These are phyloP conservation scores for Puntigrus tetrazona DNA, from an alignment of 2,113 vertebrate genomes.

Conservation along the genomic window DNA sequence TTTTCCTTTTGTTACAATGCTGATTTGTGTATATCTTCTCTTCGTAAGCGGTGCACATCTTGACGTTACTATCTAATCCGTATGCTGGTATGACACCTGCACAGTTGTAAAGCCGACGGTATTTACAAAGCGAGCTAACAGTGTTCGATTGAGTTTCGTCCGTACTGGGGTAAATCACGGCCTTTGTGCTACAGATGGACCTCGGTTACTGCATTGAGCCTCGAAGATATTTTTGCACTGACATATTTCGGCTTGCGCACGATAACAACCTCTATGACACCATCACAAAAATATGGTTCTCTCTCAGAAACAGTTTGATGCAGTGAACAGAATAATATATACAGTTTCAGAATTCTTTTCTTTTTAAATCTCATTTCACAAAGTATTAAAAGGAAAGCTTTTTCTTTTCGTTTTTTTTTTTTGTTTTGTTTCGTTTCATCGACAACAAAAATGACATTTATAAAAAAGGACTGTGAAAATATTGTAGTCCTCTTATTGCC, in stretches of 20 bases:
- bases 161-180: constrained; percentile 69
- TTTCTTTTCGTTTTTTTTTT: constrained; percentile 82
- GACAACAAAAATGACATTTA: constrained; percentile 86
- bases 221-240: constrained; percentile 54
- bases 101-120: constrained; percentile 73
- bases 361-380: constrained; percentile 77
- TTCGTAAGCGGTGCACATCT: constrained; percentile 78
- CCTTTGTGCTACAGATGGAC: constrained; percentile 64
- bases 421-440: constrained; percentile 81
- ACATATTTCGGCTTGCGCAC: constrained; percentile 61
- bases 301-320: constrained; percentile 83
- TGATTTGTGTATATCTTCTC: constrained; percentile 66
- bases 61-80: constrained; percentile 67
- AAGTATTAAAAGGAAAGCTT: constrained; percentile 75
- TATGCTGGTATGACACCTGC: constrained; percentile 78
- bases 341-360: constrained; percentile 71
- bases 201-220: constrained; percentile 52
- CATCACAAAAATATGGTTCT: constrained; percentile 89
- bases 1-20: constrained; percentile 70
- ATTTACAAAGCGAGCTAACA: constrained; percentile 74
- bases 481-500: constrained; percentile 89
- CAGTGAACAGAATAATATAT: constrained; percentile 89
- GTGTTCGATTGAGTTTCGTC: constrained; percentile 63
- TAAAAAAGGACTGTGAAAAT: constrained; percentile 84
- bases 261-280: constrained; percentile 78